phyloP scores from a whole-genome alignment of 2,113 vertebrate species.

The Myotis brandtii region DNA sequence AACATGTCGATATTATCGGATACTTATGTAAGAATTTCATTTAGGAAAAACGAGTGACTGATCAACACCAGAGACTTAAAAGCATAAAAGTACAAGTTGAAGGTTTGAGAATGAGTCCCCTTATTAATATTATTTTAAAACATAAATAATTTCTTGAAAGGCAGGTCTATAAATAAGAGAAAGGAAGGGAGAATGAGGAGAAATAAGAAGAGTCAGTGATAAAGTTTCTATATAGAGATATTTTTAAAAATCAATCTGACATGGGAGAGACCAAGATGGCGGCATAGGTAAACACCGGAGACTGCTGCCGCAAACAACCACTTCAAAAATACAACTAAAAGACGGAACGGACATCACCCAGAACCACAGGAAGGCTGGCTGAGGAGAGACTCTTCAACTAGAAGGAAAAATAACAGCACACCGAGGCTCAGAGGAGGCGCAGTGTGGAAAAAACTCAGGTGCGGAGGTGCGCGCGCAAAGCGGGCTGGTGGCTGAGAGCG shows the following conservation, averaged over 20 bases:
- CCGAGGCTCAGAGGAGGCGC: no score
- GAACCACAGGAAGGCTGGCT: no score
- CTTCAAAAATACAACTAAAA: no score
- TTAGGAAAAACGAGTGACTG: neutral
- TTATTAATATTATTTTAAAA: neutral
- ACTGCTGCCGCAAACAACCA: no score
- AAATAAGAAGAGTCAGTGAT: neutral
- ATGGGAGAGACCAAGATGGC: no score
- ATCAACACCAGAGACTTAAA: neutral
- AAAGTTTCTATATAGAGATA: neutral
- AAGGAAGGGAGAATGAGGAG: neutral
- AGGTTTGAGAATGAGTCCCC: neutral
- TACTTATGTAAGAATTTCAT: neutral
- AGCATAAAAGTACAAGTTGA: neutral
- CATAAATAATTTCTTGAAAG: neutral
- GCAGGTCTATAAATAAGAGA: neutral
- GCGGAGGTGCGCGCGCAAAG: no score
- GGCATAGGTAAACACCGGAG: no score
- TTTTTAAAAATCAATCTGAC: neutral
- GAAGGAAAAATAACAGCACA: no score
- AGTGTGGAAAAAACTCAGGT: no score
- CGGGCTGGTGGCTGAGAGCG: no score
- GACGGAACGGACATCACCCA: no score
- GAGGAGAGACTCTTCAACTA: no score
- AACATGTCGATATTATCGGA: neutral